A percentile compares a stretch with the other conserved stretches of the same genome.
Conservation (phyloP, 2,888 invertebrate genomes). For the Dendrolimus houi region DNA sequence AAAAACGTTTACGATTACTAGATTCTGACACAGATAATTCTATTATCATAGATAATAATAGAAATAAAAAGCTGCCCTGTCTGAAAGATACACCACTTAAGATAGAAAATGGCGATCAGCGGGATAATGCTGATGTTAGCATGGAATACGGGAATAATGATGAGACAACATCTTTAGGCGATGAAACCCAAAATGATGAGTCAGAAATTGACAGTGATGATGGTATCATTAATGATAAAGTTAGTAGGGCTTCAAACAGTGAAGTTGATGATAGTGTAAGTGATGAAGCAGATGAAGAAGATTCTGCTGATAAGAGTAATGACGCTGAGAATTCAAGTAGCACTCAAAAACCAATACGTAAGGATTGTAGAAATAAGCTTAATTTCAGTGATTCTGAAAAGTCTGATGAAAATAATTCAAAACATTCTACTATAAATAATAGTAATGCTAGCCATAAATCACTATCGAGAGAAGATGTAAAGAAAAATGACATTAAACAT, state of each 20-base stretch:
- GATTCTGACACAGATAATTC: conserved; percentile 66
- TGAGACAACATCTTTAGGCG: not conserved
- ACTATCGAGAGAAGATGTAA: not conserved
- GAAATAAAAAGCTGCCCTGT: conserved; percentile 43
- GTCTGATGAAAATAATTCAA: conserved; percentile 11
- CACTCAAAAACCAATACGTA: not conserved
- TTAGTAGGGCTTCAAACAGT: not conserved
- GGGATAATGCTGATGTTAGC: not conserved
- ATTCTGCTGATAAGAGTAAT: conserved; percentile 12
- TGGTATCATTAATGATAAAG: conserved; percentile 5
- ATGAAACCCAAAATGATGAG: not conserved
- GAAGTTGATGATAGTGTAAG: conserved; percentile 7
- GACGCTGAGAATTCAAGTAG: conserved; percentile 3
- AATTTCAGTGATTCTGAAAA: not conserved
- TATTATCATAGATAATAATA: conserved; percentile 48
- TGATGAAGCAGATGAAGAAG: conserved; percentile 11
- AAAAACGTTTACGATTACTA: conserved; percentile 47
- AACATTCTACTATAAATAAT: conserved; percentile 5
- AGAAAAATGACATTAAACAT: not conserved
- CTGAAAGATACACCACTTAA: conserved; percentile 55
- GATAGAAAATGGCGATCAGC: conserved; percentile 18
- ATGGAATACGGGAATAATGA: not conserved
- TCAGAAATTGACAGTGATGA: conserved; percentile 9
- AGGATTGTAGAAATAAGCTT: conserved; percentile 1
- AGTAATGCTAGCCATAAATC: not conserved